These are phyloP conservation scores for Microchirus variegatus DNA, from an alignment of 2,797 vertebrate species.

Conservation along the genomic window DNA sequence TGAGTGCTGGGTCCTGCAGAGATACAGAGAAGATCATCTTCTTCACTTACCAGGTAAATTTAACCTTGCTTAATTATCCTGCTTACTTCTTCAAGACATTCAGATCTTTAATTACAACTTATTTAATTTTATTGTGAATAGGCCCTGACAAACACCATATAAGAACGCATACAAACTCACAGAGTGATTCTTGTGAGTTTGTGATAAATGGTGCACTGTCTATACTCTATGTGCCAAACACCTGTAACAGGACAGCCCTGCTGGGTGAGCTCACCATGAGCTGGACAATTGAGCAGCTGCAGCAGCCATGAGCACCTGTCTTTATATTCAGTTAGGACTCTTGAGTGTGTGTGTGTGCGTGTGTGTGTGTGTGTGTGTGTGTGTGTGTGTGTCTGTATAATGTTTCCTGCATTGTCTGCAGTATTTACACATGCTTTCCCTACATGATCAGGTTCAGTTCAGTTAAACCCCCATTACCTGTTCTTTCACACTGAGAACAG, in stretches of 20 bases:
- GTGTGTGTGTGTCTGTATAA: not conserved
- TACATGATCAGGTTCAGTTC: slow-evolving; percentile 19
- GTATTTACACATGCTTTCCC: slow-evolving; percentile 28
- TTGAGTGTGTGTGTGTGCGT: no score
- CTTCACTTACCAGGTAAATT: slow-evolving; percentile 54
- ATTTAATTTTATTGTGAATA: no score
- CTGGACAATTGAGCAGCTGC: not conserved
- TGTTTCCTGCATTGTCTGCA: slow-evolving; percentile 17
- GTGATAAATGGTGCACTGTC: not conserved
- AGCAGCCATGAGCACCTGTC: not conserved
- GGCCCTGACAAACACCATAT: no score
- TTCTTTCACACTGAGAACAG: slow-evolving; percentile 53
- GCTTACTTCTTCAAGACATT: no score
- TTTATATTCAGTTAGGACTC: not conserved
- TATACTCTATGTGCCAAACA: not conserved
- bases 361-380: not conserved
- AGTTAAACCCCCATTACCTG: slow-evolving; percentile 16
- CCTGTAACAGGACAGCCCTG: not conserved
- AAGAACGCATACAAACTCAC: no score
- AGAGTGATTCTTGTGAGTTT: no score
- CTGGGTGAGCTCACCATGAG: not conserved
- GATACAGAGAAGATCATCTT: slow-evolving; percentile 28
- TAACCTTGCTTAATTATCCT: slow-evolving; percentile 7
- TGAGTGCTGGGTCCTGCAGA: not conserved
- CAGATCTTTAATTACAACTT: no score